Evolutionary conservation across 2,888 invertebrate genomes (phyloP).

Genomic region (Phalera bucephala): DNA sequence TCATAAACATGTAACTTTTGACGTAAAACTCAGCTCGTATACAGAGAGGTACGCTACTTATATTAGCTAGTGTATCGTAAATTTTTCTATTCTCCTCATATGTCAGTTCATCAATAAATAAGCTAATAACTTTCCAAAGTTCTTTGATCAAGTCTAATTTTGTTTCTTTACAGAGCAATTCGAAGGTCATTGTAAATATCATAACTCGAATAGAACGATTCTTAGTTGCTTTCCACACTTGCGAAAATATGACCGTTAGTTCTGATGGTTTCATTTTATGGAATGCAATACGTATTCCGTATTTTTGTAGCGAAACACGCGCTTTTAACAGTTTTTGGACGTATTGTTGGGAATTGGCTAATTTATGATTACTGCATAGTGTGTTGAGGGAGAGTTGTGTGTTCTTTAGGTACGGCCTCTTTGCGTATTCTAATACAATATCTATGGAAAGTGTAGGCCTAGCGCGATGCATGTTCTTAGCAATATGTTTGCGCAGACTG

Average conservation of each 20-base stretch:
- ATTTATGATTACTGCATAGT: constrained; percentile 50
- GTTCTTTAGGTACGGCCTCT: constrained; percentile 60
- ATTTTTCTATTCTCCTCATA: constrained; percentile 45
- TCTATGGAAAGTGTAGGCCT: constrained; percentile 51
- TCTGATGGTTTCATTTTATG: constrained; percentile 40
- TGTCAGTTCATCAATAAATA: constrained; percentile 49
- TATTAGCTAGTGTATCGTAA: constrained; percentile 35
- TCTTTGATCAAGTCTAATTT: constrained; percentile 25
- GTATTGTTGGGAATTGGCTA: constrained; percentile 29
- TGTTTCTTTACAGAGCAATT: constrained; percentile 39
- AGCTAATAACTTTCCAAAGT: constrained; percentile 42
- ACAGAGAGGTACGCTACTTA: constrained; percentile 27
- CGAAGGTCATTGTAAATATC: constrained; percentile 41
- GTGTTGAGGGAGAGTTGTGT: constrained; percentile 48
- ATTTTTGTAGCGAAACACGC: constrained; percentile 54
- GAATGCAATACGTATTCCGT: constrained; percentile 44
- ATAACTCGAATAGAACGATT: constrained; percentile 45
- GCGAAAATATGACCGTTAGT: constrained; percentile 34
- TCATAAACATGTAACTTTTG: constrained; percentile 44
- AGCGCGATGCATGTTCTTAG: constrained; percentile 51
- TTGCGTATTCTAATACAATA: constrained; percentile 51
- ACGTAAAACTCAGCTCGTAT: constrained; percentile 38
- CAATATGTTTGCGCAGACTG: constrained; percentile 52
- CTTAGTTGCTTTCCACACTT: constrained; percentile 47
- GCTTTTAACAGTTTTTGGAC: constrained; percentile 43